A percentile compares a stretch with the other conserved stretches of the same genome.
phyloP scores from a whole-genome alignment of 2,797 vertebrate genomes.

The Rhinogobio ventralis region DNA sequence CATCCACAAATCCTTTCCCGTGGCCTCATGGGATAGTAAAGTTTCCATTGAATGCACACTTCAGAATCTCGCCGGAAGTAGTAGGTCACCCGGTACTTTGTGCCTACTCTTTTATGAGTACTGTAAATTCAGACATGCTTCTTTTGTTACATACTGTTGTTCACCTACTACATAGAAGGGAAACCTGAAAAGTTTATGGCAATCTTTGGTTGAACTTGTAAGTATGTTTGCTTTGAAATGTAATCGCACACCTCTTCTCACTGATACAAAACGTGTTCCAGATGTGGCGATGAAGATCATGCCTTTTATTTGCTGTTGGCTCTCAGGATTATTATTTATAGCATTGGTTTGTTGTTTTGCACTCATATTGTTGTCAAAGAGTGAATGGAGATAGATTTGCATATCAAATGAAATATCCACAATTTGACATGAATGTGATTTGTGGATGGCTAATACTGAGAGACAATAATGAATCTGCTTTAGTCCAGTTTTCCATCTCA shows the following conservation, averaged over 20 bases:
- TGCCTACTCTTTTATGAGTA: no score
- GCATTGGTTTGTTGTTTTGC: constrained; percentile 30
- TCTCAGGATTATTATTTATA: constrained; percentile 21
- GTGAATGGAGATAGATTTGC: constrained; percentile 21
- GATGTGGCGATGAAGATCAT: not conserved
- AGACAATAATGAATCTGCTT: constrained; percentile 4
- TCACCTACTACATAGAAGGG: no score
- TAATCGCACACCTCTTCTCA: not conserved
- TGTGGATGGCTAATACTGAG: not conserved
- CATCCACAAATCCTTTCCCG: no score
- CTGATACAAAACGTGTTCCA: no score
- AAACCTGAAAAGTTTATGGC: not conserved
- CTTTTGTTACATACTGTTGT: no score
- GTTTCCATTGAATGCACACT: no score
- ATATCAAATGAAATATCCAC: constrained; percentile 37
- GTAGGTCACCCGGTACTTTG: no score
- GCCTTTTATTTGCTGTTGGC: not conserved
- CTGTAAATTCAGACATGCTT: no score
- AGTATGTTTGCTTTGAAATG: not conserved
- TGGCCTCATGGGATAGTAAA: no score
- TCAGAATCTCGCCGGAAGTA: no score
- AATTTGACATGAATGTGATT: constrained; percentile 19
- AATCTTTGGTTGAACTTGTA: not conserved
- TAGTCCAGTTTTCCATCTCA: not conserved
- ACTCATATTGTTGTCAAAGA: not conserved